Evolutionary conservation across 2,113 vertebrate genomes (phyloP).

Genomic region (Recurvirostra avosetta): DNA sequence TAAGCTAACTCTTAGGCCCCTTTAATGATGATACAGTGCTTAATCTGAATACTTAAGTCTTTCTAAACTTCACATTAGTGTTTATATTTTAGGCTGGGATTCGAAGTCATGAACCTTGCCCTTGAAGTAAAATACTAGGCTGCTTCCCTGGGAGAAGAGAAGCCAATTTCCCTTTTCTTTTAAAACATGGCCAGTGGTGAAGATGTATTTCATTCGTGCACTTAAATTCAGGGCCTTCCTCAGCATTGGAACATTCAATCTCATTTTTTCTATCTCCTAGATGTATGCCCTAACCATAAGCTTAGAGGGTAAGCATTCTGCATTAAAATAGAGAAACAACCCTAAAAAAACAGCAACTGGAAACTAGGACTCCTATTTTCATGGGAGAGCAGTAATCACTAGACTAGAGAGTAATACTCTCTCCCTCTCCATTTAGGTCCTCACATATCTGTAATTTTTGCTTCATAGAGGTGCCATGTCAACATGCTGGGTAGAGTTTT

Average conservation of each 20-base stretch:
- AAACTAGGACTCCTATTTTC: background rate
- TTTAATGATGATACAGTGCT: background rate
- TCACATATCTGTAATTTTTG: background rate
- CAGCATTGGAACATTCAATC: background rate
- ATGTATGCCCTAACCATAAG: background rate
- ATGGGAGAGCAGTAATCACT: background rate
- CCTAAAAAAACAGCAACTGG: background rate
- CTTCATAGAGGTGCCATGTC: background rate
- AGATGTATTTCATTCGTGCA: background rate
- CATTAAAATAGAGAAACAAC: background rate
- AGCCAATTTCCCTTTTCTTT: background rate
- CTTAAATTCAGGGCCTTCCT: background rate
- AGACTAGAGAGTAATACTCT: background rate
- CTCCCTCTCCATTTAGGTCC: background rate
- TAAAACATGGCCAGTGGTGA: background rate
- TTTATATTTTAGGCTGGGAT: background rate
- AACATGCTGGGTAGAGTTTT: background rate
- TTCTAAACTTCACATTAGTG: background rate
- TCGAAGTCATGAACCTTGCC: background rate
- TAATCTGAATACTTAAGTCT: background rate
- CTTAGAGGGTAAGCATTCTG: background rate
- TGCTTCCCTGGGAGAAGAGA: background rate
- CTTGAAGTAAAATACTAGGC: background rate
- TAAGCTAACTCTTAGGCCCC: background rate
- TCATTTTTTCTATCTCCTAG: background rate